Conservation (phyloP, 2,113 vertebrate species). For the Xyliphius kryptos region DNA sequence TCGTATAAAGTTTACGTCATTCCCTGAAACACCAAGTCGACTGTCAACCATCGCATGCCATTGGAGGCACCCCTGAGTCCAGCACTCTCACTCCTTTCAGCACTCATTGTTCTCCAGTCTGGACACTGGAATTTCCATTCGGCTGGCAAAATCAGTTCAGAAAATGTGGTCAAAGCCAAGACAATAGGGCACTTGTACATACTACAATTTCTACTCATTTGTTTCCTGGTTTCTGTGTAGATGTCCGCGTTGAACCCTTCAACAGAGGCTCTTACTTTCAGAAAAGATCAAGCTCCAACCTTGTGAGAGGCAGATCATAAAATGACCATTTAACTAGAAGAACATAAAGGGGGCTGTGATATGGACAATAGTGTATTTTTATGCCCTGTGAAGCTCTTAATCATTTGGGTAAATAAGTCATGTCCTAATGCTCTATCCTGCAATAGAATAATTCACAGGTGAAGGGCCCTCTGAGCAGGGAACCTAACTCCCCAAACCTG, state of each 20-base stretch:
- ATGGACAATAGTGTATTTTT: background rate
- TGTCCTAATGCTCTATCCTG: too few species aligned
- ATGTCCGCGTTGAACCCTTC: background rate
- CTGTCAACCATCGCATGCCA: background rate
- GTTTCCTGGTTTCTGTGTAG: background rate
- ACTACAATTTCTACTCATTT: background rate
- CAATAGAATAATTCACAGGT: too few species aligned
- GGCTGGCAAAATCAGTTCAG: background rate
- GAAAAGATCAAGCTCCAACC: too few species aligned
- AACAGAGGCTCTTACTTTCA: background rate
- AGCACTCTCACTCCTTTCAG: background rate
- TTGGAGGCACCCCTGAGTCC: background rate
- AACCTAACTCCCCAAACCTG: too few species aligned
- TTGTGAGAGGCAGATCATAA: background rate
- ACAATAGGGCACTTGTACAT: background rate
- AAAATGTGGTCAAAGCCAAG: background rate
- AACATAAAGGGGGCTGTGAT: background rate
- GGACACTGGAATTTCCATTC: background rate
- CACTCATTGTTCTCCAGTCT: background rate
- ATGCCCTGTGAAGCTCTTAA: too few species aligned
- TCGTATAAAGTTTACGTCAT: background rate
- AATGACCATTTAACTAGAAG: background rate
- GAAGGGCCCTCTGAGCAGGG: too few species aligned
- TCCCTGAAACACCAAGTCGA: background rate
- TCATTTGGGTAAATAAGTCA: too few species aligned